Evolutionary conservation across 2,888 invertebrate species (phyloP), one percentile per base, ranked within the genome.

Genomic region (Willowsia nigromaculata): DNA sequence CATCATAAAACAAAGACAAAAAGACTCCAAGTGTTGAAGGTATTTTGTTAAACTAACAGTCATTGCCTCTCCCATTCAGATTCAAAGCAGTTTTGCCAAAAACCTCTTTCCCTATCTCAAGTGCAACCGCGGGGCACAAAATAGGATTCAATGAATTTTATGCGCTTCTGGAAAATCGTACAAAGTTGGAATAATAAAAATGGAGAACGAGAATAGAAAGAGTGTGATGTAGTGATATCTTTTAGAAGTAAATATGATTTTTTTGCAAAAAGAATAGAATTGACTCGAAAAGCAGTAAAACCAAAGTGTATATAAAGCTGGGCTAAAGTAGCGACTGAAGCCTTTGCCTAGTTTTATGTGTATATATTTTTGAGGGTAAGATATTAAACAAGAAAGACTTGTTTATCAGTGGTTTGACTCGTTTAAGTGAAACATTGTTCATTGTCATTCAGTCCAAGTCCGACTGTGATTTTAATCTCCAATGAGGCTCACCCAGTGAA

Each of bases 351-450:
- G 43, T 43, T 43, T 71, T 11, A 7, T 71, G 40, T 71, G 22
- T 71, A 71, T 15, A 18, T 43, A 43, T 40, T 40, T 40, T 9
- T n/a, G 71, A 43, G 13, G 6, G 47, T 22, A 0, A 22, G 43
- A 43, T 71, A 43, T 43, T 71, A 43, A 71, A 71, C 47, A 71
- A 74, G 53, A 47, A 68, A 30, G 81, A 50, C 43, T 81, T 87
- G 87, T 81, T 87, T 87, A 87, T 81, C 74, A 81, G 82, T 76
- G 82, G 88, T 88, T 87, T 81, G 88, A 88, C 81, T 87, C 53
- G 80, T 82, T 88, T 82, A 88, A 88, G 82, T 81, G 87, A 88
- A 88, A 88, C 88, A 76, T 82, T 88, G 88, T 88, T 88, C 88
- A 88, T 88, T 88, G 74, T 82, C 88, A 88, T 88, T 88, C 88